phyloP scores from a whole-genome alignment of 2,113 vertebrate species.

The Dendrocopos noguchii region DNA sequence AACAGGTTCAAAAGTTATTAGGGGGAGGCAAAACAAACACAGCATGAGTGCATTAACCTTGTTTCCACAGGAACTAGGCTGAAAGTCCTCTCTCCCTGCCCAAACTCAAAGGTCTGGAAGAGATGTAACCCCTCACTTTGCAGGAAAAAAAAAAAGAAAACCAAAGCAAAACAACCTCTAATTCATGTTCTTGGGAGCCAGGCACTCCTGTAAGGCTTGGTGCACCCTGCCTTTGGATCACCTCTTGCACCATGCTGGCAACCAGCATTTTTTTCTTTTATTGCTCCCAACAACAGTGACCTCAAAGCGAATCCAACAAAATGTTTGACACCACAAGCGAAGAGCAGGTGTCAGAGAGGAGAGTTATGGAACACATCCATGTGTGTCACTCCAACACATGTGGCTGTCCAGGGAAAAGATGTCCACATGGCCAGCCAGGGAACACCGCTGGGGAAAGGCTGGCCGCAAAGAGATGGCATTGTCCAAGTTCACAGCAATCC shows the following conservation, averaged over 20 bases:
- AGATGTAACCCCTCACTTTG: neutral
- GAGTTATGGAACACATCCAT: neutral
- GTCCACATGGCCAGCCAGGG: neutral
- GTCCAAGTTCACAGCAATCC: neutral
- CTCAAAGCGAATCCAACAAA: neutral
- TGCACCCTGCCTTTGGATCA: neutral
- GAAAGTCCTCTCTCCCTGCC: neutral
- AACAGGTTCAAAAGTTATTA: conserved; percentile 6
- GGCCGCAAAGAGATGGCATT: neutral
- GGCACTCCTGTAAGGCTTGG: neutral
- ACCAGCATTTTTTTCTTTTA: neutral
- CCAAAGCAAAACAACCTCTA: no score
- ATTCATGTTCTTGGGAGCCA: neutral
- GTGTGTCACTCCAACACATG: neutral
- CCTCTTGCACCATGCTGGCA: neutral
- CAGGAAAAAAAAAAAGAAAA: no score
- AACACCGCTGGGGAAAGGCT: neutral
- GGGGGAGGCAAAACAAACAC: conserved; percentile 33
- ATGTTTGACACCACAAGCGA: neutral
- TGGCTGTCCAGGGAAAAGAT: neutral
- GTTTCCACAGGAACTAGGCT: neutral
- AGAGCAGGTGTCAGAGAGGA: neutral
- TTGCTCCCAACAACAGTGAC: neutral
- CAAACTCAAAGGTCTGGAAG: neutral
- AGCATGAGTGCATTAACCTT: neutral